Evolutionary conservation across 2,113 vertebrate genomes (phyloP).

Genomic region (Psilopogon haemacephalus): DNA sequence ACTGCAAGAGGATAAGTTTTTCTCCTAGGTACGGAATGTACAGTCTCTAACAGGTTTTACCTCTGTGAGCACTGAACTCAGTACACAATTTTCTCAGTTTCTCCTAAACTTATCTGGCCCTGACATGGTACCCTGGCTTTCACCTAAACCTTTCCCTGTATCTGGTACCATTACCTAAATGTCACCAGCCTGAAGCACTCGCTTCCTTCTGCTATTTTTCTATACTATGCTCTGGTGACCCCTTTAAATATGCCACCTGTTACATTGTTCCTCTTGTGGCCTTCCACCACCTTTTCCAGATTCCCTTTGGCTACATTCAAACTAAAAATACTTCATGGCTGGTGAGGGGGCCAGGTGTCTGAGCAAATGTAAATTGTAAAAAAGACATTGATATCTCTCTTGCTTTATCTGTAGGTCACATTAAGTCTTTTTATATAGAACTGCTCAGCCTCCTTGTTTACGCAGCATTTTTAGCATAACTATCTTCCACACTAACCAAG

Average conservation of each 20-base stretch:
- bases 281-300: background rate
- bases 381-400: background rate
- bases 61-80: background rate
- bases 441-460: background rate
- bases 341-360: background rate
- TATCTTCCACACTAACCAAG: background rate
- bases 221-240: background rate
- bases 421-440: background rate
- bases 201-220: background rate
- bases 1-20: background rate
- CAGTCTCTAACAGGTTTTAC: background rate
- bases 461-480: background rate
- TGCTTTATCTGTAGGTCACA: background rate
- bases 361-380: background rate
- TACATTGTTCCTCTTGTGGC: background rate
- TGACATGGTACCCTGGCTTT: fast-evolving
- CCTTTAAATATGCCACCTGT: background rate
- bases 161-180: background rate
- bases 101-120: background rate
- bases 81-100: background rate
- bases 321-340: background rate
- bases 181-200: background rate
- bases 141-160: background rate
- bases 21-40: background rate
- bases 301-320: background rate